phyloP scores from a whole-genome alignment of 1,140 invertebrate species.

The Sycobia sp. region DNA sequence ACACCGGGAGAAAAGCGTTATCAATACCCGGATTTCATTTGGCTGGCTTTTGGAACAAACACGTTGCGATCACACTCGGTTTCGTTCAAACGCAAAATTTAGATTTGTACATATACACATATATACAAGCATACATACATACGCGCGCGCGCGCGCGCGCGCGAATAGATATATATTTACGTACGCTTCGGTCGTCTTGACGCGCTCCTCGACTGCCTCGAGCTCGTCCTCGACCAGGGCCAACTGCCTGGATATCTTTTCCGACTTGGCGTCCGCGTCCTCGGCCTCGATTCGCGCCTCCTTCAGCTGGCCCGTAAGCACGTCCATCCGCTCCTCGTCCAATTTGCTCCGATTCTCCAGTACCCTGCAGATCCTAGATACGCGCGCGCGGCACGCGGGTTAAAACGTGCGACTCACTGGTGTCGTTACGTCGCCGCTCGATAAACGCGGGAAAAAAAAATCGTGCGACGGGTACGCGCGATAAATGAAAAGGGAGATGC shows the following conservation, averaged over 20 bases:
- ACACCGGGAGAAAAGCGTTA: not conserved
- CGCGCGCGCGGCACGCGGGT: not conserved
- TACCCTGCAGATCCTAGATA: conserved; percentile 73
- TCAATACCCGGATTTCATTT: too few species aligned
- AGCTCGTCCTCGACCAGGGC: conserved; percentile 88
- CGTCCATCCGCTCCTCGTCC: conserved; percentile 79
- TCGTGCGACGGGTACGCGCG: too few species aligned
- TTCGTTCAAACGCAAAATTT: too few species aligned
- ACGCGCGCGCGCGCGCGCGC: too few species aligned
- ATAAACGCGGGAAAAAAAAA: too few species aligned
- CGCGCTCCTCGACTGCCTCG: conserved; percentile 82
- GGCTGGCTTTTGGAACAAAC: too few species aligned
- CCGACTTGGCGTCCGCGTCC: conserved; percentile 80
- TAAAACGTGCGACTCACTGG: too few species aligned
- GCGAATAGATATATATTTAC: conserved; percentile 36
- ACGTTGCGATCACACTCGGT: too few species aligned
- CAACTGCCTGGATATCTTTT: conserved; percentile 85
- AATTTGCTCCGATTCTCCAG: conserved; percentile 75
- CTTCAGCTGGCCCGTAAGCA: conserved; percentile 73
- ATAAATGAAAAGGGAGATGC: not conserved
- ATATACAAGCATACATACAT: too few species aligned
- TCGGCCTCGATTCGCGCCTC: conserved; percentile 78
- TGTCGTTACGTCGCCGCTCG: too few species aligned
- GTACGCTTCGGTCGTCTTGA: conserved; percentile 83
- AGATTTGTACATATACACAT: too few species aligned